Evolutionary conservation across 1,140 invertebrate species (phyloP), one percentile per base, ranked within the genome.

Genomic region (Plectrocnemia conspersa): DNA sequence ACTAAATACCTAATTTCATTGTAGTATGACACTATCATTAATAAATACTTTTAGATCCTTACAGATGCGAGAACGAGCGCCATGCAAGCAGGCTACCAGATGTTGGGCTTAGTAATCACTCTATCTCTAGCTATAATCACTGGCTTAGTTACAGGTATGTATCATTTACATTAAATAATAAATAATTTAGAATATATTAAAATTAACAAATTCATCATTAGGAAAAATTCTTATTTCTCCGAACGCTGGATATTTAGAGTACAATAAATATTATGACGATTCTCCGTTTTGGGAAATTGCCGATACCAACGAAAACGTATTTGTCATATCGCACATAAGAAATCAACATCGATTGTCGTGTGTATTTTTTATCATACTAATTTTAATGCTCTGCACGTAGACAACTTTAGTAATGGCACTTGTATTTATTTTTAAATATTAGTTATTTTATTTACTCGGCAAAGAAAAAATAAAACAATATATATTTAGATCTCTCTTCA

Each of bases 101-200:
- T 91, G 35, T 69, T 85, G 3, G 84, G 86, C 1, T 73, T 94
- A 5, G 72, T 70, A 2, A 66, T 88, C 3, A 93, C 90, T 0
- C 41, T 94, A 1, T 68, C 67, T 6, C 74, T 90, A 21, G 83
- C 89, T 32, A 73, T 90, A 24, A 74, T 82, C 46, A 82, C 84
- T n/a, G 92, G 91, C 38, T 65, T 84, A 56, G 56, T 91, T 48
- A 89, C 90, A 71, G 92, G 92, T 92, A 72, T 69, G 62, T 38
- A 54, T 7, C 21, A 61, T 22, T 49, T n/a, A 15, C 9, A 13
- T 55, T 44, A 19, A 19, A 18, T 21, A 18, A 23, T 21, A 21
- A 44, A 44, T 10, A 10, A 7, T 7, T 40, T 7, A 32, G 24
- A 50, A 22, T 29, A 40, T 41, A 16, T 7, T 27, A 9, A 10